Conservation (phyloP, 2,888 invertebrate genomes). For the Tubulanus polymorphus region DNA sequence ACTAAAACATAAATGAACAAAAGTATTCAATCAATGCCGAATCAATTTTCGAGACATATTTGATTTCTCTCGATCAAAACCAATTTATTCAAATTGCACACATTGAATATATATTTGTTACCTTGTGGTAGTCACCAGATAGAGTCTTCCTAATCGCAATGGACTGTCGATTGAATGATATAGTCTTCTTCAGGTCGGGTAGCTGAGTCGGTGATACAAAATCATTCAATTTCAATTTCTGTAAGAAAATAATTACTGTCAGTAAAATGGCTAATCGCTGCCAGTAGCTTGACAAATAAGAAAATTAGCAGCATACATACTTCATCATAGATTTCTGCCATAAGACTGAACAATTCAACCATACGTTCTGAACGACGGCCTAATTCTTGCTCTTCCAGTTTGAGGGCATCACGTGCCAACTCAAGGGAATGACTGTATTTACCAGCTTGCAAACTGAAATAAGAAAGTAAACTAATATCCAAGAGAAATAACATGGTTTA, state of each 20-base stretch:
- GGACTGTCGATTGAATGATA: constrained; percentile 45
- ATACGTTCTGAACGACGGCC: constrained; percentile 46
- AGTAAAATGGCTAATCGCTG: no score
- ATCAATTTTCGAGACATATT: no score
- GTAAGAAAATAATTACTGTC: constrained; percentile 16
- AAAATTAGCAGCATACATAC: constrained; percentile 19
- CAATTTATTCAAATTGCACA: no score
- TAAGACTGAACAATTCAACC: constrained; percentile 49
- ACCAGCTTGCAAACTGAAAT: constrained; percentile 44
- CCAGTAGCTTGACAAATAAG: not conserved
- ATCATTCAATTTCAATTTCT: constrained; percentile 50
- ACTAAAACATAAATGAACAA: constrained; percentile 25
- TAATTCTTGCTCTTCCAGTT: constrained; percentile 48
- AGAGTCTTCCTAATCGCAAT: constrained; percentile 42
- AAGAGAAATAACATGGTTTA: no score
- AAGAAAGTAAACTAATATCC: no score
- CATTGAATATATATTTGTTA: no score
- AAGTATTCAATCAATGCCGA: no score
- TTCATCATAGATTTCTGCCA: constrained; percentile 52
- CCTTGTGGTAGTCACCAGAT: constrained; percentile 44
- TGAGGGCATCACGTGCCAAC: constrained; percentile 44
- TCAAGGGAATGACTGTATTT: constrained; percentile 46
- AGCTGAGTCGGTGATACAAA: constrained; percentile 49
- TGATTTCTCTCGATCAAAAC: no score
- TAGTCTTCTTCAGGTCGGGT: constrained; percentile 47